These are phyloP conservation scores for Drosophila sulfurigaster DNA, from an alignment of 1,140 invertebrate species.

Conservation along the genomic window DNA sequence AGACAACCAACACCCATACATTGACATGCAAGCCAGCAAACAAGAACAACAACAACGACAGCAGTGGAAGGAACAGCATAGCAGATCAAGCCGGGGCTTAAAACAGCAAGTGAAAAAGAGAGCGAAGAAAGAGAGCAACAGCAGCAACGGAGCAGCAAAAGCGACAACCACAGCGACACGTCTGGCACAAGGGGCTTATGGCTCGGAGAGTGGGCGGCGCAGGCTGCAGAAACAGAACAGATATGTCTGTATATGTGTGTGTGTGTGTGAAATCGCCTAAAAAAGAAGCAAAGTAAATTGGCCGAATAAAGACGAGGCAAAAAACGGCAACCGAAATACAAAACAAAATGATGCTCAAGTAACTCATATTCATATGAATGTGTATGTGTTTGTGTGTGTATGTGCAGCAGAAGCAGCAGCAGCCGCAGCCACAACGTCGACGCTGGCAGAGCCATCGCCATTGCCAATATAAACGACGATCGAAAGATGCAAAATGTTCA, in stretches of 20 bases:
- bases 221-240: conserved; percentile 65
- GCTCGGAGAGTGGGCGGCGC: conserved; percentile 52
- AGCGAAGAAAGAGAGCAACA: conserved; percentile 10
- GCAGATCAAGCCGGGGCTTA: conserved; percentile 32
- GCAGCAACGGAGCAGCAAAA: conserved; percentile 23
- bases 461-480: conserved; percentile 76
- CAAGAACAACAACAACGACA: conserved; percentile 14
- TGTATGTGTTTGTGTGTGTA: conserved; percentile 32
- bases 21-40: conserved; percentile 36
- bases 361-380: conserved; percentile 63
- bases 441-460: conserved; percentile 45
- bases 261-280: conserved; percentile 62
- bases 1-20: conserved; percentile 74
- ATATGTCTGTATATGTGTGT: conserved; percentile 31
- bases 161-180: conserved; percentile 48
- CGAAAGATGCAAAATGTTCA: conserved; percentile 82
- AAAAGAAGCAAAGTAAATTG: conserved; percentile 48
- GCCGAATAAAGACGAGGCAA: conserved; percentile 41
- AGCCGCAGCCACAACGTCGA: conserved; percentile 14
- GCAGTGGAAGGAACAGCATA: conserved; percentile 11
- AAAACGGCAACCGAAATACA: conserved; percentile 58
- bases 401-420: conserved; percentile 40
- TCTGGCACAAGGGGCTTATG: conserved; percentile 43
- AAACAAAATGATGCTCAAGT: conserved; percentile 75
- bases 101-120: conserved; percentile 20